Percentiles rank a stretch among this genome's conserved stretches.
Evolutionary conservation across 2,113 vertebrate species (phyloP).

Genomic region (Collichthys lucidus): DNA sequence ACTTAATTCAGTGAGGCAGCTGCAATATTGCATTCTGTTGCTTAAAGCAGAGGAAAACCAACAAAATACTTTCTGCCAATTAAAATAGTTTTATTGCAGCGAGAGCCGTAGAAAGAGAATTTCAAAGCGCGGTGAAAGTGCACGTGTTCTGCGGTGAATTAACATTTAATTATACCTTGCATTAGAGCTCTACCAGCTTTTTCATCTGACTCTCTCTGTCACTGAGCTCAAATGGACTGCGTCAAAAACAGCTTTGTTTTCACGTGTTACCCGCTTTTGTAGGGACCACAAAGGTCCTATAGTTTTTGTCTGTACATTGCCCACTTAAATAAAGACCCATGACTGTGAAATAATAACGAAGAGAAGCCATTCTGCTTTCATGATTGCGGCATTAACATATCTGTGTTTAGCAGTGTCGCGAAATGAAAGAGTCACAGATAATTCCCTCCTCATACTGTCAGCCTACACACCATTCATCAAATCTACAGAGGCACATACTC

Average conservation of each 20-base stretch:
- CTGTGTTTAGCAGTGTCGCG: not conserved
- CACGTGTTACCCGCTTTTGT: constrained; percentile 11
- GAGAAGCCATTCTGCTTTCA: not conserved
- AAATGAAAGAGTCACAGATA: constrained; percentile 9
- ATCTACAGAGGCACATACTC: constrained; percentile 7
- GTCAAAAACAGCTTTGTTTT: constrained; percentile 33
- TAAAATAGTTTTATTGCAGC: constrained; percentile 26
- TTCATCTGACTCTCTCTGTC: constrained; percentile 27
- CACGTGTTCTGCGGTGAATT: constrained; percentile 41
- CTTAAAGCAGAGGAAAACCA: not conserved
- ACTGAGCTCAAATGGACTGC: constrained; percentile 22
- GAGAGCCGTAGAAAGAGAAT: constrained; percentile 6
- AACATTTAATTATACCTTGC: constrained; percentile 66
- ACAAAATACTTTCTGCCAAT: not conserved
- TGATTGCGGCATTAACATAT: constrained; percentile 10
- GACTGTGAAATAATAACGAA: constrained; percentile 34
- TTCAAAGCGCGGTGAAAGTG: constrained; percentile 7
- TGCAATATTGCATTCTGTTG: not conserved
- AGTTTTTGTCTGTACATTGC: constrained; percentile 5
- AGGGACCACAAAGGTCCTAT: not conserved
- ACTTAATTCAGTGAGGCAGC: not conserved
- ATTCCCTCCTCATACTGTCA: constrained; percentile 7
- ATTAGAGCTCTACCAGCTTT: constrained; percentile 42
- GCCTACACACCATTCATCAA: constrained; percentile 22
- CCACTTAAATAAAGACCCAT: constrained; percentile 42